Percentiles rank a stretch among this genome's conserved stretches.
phyloP scores from a whole-genome alignment of 1,140 invertebrate species.

The Ladona fulva region DNA sequence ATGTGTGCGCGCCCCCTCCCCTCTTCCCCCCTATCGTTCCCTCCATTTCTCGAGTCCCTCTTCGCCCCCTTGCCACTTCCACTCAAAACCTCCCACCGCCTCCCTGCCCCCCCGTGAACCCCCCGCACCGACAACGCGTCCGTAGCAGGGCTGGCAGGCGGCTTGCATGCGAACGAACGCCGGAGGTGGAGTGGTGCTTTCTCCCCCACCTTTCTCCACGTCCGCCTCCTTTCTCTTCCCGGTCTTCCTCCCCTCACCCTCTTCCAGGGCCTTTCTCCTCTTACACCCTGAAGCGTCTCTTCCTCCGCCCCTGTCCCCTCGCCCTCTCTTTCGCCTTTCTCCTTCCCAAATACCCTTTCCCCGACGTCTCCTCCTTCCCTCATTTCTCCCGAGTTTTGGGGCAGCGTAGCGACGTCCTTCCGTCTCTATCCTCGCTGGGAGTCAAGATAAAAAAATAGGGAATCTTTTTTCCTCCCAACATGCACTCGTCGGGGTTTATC shows the following conservation, averaged over 20 bases:
- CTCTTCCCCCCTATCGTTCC: not conserved
- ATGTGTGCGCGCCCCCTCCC: not conserved
- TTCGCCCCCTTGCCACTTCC: not conserved
- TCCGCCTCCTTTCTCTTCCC: slow-evolving; percentile 1
- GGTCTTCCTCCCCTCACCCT: not conserved
- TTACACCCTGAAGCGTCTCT: slow-evolving; percentile 3
- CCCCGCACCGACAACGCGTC: not conserved
- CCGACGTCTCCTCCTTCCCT: not conserved
- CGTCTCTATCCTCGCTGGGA: not conserved
- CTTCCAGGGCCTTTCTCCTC: not conserved
- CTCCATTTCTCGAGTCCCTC: not conserved
- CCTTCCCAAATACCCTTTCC: not conserved
- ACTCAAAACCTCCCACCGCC: not conserved
- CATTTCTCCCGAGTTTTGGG: not conserved
- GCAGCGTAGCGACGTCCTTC: not conserved
- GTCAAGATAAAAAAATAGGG: not conserved
- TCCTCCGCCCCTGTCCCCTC: not conserved
- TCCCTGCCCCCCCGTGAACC: not conserved
- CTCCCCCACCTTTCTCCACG: not conserved
- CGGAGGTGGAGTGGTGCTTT: not conserved
- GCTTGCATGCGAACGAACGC: slow-evolving; percentile 6
- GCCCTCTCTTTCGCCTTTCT: not conserved
- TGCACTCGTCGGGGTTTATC: not conserved
- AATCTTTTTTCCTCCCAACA: not conserved
- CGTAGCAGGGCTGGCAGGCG: slow-evolving; percentile 1